Evolutionary conservation across 2,113 vertebrate species (phyloP).

Genomic region (Rattus norvegicus): GRCr8 NC_086033.1:17737001-17737500

Average conservation of each 20-base stretch:
- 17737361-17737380: background rate
- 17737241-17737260: background rate
- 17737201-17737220: background rate
- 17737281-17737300: background rate
- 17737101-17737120: background rate
- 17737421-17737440: background rate
- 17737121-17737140: background rate
- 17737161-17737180: background rate
- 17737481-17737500: background rate
- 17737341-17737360: background rate
- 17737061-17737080: slow-evolving; percentile 11
- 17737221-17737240: background rate
- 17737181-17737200: background rate
- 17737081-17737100: background rate
- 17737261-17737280: background rate
- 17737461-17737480: background rate
- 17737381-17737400: background rate
- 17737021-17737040: background rate
- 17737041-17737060: background rate
- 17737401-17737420: too few species aligned
- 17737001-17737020: background rate
- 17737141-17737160: background rate
- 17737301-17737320: background rate
- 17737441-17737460: background rate
- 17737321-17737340: background rate